A percentile compares a stretch with the other conserved stretches of the same genome.
Evolutionary conservation across 2,797 vertebrate species (phyloP).

Genomic region (Gallinago solitaria): DNA sequence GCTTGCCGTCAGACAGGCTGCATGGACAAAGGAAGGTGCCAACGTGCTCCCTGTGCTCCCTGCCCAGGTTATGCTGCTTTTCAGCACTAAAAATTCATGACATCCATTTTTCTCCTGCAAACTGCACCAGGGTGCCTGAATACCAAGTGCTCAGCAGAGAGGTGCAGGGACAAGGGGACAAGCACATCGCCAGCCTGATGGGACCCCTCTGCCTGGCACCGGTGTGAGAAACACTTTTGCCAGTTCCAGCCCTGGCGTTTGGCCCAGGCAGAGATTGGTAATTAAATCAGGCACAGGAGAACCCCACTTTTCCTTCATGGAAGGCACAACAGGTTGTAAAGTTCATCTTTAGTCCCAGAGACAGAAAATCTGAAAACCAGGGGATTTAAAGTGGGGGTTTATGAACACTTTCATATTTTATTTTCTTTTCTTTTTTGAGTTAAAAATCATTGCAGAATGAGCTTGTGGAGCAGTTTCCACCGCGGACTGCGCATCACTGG

Average conservation of each 20-base stretch:
- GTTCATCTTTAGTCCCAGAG: background rate
- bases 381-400: background rate
- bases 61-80: rapidly evolving
- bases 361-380: background rate
- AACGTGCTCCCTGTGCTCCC: background rate
- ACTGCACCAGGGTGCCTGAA: background rate
- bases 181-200: background rate
- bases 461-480: rapidly evolving
- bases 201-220: background rate
- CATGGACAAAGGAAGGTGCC: background rate
- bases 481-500: background rate
- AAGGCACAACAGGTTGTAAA: background rate
- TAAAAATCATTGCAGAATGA: background rate
- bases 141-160: background rate
- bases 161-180: background rate
- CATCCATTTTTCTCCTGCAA: background rate
- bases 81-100: rapidly evolving
- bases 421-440: background rate
- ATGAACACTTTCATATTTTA: background rate
- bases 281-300: background rate
- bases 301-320: rapidly evolving
- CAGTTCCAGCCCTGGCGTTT: background rate
- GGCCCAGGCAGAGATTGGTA: too few species aligned
- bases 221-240: rapidly evolving
- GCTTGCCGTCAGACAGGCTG: rapidly evolving